These are phyloP conservation scores for Brevimyrus niger DNA, from an alignment of 2,113 vertebrate genomes.

Conservation along the genomic window DNA sequence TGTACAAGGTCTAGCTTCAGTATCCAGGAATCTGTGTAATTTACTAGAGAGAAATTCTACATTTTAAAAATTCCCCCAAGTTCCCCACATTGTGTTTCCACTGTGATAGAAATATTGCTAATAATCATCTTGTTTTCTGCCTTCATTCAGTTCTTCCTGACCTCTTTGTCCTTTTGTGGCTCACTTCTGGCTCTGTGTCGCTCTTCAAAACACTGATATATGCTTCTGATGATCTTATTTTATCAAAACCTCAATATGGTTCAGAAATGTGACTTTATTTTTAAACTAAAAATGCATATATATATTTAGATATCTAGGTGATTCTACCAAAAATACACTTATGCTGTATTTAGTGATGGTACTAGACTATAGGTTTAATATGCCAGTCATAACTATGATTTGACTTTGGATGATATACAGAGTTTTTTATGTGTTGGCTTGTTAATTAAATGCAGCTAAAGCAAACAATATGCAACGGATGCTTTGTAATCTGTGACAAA, in stretches of 20 bases:
- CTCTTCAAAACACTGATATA: background rate
- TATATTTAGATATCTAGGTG: background rate
- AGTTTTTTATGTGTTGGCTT: background rate
- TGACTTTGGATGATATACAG: background rate
- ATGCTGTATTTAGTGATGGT: background rate
- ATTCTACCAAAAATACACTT: background rate
- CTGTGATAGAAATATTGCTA: background rate
- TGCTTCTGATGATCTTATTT: background rate
- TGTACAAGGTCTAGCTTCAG: background rate
- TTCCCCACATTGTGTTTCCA: background rate
- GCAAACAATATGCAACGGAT: background rate
- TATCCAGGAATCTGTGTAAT: background rate
- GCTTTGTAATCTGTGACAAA: background rate
- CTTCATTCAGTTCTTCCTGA: background rate
- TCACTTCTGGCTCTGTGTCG: background rate
- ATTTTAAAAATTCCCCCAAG: background rate
- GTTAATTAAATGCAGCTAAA: background rate
- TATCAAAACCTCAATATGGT: background rate
- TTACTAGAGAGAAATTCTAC: background rate
- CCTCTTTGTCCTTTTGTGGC: background rate
- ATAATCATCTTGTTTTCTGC: background rate
- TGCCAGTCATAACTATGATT: background rate
- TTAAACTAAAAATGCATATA: background rate
- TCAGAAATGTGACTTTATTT: background rate
- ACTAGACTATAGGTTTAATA: background rate